Percentiles rank a stretch among this genome's conserved stretches.
Evolutionary conservation across 2,797 vertebrate species (phyloP).

Genomic region (Neostethus bicornis): DNA sequence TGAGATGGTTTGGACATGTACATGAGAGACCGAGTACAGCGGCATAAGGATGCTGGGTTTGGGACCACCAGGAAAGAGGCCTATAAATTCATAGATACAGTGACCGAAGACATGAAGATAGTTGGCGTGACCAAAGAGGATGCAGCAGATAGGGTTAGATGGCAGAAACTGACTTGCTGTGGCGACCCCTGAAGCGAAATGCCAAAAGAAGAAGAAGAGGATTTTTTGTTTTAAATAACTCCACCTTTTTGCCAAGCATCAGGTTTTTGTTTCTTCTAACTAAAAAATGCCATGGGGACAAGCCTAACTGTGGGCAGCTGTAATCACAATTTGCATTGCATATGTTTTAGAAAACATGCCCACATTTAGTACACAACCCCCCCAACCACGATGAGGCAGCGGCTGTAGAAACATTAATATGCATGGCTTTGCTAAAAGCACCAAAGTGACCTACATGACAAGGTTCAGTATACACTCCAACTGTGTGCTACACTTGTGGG

Average conservation of each 20-base stretch:
- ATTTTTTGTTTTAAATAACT: neutral
- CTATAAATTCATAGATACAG: too few relatives aligned
- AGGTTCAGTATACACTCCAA: conserved; percentile 79
- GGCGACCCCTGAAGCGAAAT: too few relatives aligned
- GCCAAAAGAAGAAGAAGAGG: too few relatives aligned
- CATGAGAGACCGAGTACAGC: too few relatives aligned
- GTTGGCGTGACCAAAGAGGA: too few relatives aligned
- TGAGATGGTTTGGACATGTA: too few relatives aligned
- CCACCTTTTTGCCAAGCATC: conserved; percentile 41
- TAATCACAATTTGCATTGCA: conserved; percentile 80
- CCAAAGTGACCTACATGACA: conserved; percentile 80
- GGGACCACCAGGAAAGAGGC: too few relatives aligned
- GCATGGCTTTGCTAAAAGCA: conserved; percentile 78
- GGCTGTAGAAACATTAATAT: conserved; percentile 75
- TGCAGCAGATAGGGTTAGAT: too few relatives aligned
- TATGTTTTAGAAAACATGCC: conserved; percentile 78
- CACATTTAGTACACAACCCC: conserved; percentile 65
- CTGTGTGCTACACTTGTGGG: conserved; percentile 72
- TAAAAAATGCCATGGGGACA: conserved; percentile 55
- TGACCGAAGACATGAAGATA: too few relatives aligned
- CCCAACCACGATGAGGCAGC: conserved; percentile 50
- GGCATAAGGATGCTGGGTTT: too few relatives aligned
- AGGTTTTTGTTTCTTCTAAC: conserved; percentile 44
- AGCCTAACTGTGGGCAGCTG: conserved; percentile 49
- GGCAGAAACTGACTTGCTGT: too few relatives aligned